A percentile compares a stretch with the other conserved stretches of the same genome.
Conservation (phyloP, 2,113 vertebrate genomes). For the Piliocolobus tephrosceles region DNA sequence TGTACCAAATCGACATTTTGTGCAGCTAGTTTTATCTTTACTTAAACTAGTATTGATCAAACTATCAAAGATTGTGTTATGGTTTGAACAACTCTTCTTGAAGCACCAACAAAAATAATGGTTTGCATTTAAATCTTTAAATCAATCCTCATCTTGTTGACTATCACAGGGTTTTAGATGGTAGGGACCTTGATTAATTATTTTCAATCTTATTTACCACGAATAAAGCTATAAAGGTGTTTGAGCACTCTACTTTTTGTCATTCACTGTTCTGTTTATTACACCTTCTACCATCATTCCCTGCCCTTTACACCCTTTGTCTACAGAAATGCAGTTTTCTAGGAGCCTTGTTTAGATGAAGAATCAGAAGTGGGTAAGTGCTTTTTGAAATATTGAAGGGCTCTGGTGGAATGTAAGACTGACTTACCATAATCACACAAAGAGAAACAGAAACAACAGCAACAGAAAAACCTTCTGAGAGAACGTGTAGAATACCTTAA, state of each 20-base stretch:
- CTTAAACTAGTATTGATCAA: constrained; percentile 83
- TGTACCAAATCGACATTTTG: constrained; percentile 75
- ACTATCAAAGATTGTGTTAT: constrained; percentile 74
- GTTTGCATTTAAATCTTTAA: constrained; percentile 73
- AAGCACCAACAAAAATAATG: constrained; percentile 65
- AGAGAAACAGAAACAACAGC: background rate
- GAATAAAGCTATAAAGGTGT: background rate
- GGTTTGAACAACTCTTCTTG: constrained; percentile 63
- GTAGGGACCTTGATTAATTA: constrained; percentile 33
- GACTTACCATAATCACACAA: background rate
- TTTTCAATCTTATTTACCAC: constrained; percentile 29
- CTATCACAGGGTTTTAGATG: background rate
- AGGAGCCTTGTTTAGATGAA: constrained; percentile 24
- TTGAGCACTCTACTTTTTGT: background rate
- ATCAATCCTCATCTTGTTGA: constrained; percentile 59
- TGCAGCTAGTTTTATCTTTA: constrained; percentile 80
- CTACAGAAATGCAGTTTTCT: background rate
- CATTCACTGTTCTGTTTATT: constrained; percentile 21
- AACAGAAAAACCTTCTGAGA: background rate
- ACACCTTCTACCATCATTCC: background rate
- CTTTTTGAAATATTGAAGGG: background rate
- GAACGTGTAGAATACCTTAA: constrained; percentile 30
- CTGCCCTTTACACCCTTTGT: background rate
- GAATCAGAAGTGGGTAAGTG: background rate
- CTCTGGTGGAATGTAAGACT: background rate